A percentile compares a stretch with the other conserved stretches of the same genome.
These are phyloP conservation scores for Perca fluviatilis DNA, from an alignment of 2,113 vertebrate species.

Conservation along the genomic window DNA sequence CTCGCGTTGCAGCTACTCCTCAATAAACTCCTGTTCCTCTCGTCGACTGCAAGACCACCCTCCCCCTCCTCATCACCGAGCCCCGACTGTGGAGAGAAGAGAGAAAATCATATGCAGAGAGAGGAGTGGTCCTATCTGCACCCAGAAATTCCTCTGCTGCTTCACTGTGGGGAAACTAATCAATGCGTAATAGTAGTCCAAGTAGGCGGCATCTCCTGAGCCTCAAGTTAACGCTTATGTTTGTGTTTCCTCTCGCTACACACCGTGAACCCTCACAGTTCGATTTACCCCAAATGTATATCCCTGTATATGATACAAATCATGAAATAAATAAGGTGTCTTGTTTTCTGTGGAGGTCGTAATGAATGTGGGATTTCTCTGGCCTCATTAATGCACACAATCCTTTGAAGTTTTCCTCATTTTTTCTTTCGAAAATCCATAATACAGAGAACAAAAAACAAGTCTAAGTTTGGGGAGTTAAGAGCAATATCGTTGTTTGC, in stretches of 20 bases:
- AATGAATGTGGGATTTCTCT: background rate
- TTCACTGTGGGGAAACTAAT: conserved; percentile 59
- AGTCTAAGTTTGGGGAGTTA: background rate
- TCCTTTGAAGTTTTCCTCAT: conserved; percentile 25
- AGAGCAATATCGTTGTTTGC: background rate
- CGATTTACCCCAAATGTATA: background rate
- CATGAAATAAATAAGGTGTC: background rate
- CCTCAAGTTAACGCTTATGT: conserved; percentile 43
- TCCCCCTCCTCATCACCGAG: conserved; percentile 70
- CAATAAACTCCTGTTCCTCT: conserved; percentile 84
- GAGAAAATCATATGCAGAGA: conserved; percentile 60
- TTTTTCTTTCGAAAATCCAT: background rate
- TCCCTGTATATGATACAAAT: background rate
- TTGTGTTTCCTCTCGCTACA: conserved; percentile 14
- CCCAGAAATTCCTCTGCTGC: conserved; percentile 76
- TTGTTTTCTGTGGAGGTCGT: conserved; percentile 7
- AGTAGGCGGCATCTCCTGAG: conserved; percentile 63
- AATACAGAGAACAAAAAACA: background rate
- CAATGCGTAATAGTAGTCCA: conserved; percentile 66
- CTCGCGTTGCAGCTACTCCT: conserved; percentile 77
- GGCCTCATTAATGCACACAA: background rate
- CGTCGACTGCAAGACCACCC: conserved; percentile 84
- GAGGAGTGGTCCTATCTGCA: conserved; percentile 82
- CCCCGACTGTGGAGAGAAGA: conserved; percentile 71
- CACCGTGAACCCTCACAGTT: background rate